These are phyloP conservation scores for Cotesia congregata DNA, from an alignment of 2,888 invertebrate genomes.

Conservation along the genomic window DNA sequence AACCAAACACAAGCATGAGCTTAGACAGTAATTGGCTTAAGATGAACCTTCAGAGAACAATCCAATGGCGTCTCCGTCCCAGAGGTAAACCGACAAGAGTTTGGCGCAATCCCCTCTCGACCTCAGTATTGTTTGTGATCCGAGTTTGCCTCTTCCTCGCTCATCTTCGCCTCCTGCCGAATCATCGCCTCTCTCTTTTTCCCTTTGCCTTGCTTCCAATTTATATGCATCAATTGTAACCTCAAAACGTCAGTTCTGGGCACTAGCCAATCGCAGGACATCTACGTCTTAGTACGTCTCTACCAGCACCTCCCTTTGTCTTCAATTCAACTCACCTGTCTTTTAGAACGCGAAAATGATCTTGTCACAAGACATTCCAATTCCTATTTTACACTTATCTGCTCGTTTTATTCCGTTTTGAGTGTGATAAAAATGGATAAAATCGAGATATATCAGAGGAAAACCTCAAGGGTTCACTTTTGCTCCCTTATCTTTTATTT, in stretches of 20 bases:
- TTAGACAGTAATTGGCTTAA: constrained; percentile 31
- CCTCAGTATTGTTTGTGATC: background rate
- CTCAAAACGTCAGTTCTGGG: constrained; percentile 45
- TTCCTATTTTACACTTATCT: constrained; percentile 24
- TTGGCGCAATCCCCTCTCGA: background rate
- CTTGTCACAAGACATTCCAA: constrained; percentile 15
- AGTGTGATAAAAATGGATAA: background rate
- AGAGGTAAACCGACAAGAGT: constrained; percentile 17
- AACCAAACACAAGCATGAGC: background rate
- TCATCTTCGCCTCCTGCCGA: background rate
- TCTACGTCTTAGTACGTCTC: constrained; percentile 29
- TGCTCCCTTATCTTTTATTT: background rate
- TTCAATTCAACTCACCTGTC: constrained; percentile 3
- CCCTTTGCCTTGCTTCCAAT: background rate
- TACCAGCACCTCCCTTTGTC: constrained; percentile 14
- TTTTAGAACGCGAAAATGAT: constrained; percentile 15
- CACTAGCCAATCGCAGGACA: constrained; percentile 39
- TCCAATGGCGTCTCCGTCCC: constrained; percentile 17
- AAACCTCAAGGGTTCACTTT: background rate
- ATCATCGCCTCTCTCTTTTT: background rate
- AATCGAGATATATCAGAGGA: background rate
- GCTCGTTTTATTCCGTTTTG: constrained; percentile 3
- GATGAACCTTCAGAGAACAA: constrained; percentile 28
- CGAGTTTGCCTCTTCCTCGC: background rate
- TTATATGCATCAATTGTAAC: constrained; percentile 45